phyloP scores from a whole-genome alignment of 2,113 vertebrate species.

The Proteles cristata region DNA sequence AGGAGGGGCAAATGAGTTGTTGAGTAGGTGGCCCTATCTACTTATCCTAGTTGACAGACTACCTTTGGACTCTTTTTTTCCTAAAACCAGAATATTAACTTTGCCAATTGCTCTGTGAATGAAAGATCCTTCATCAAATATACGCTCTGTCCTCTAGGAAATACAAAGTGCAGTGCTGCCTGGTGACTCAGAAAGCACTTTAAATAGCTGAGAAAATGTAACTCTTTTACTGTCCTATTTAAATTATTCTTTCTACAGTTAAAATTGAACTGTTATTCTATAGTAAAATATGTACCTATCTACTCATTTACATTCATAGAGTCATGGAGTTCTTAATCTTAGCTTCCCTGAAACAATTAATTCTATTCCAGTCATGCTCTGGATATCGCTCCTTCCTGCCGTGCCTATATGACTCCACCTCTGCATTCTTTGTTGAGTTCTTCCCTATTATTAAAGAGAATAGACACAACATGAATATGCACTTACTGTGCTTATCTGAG shows the following conservation, averaged over 20 bases:
- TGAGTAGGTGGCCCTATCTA: neutral
- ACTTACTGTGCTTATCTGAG: neutral
- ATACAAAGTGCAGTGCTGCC: neutral
- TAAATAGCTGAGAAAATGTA: neutral
- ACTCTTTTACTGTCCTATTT: neutral
- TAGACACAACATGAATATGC: neutral
- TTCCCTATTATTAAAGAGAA: slow-evolving; percentile 3
- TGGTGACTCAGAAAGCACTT: neutral
- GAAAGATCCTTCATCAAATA: slow-evolving; percentile 1
- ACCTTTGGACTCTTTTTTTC: neutral
- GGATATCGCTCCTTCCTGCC: neutral
- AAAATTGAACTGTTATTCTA: neutral
- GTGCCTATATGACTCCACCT: neutral
- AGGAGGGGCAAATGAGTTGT: neutral
- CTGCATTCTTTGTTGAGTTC: neutral
- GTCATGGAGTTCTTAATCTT: neutral
- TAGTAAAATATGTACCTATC: slow-evolving; percentile 16
- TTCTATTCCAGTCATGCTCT: neutral
- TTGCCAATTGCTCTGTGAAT: neutral
- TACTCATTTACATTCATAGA: neutral
- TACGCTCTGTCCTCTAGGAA: slow-evolving; percentile 12
- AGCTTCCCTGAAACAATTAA: neutral
- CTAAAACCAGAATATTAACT: slow-evolving; percentile 52
- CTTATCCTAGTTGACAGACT: slow-evolving; percentile 33
- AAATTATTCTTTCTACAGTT: slow-evolving; percentile 15